These are phyloP conservation scores for Grantiella picta DNA, from an alignment of 2,113 vertebrate species.

Conservation along the genomic window DNA sequence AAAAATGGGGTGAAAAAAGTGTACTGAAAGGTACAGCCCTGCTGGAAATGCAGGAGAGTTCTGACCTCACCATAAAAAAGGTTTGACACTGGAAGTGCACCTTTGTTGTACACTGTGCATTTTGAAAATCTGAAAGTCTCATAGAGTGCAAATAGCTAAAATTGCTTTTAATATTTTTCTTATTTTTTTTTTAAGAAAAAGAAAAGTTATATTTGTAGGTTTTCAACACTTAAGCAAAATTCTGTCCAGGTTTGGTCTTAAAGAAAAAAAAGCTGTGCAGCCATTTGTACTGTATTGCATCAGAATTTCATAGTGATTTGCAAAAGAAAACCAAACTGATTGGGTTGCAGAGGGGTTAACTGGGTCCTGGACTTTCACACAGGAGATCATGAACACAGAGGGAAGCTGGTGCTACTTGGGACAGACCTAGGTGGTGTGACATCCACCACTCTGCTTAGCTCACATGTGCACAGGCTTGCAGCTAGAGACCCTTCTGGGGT, in stretches of 20 bases:
- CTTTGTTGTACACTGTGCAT: neutral
- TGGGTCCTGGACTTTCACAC: neutral
- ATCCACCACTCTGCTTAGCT: neutral
- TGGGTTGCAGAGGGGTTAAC: neutral
- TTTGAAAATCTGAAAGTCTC: neutral
- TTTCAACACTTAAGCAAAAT: neutral
- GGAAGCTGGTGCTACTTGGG: neutral
- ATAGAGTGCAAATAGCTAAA: neutral
- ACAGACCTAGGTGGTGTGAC: neutral
- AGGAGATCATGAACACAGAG: neutral
- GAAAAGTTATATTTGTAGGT: neutral
- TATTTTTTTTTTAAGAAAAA: neutral
- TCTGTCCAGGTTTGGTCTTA: neutral
- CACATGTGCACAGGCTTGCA: neutral
- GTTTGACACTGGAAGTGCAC: neutral
- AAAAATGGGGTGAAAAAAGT: neutral
- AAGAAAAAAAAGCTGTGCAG: neutral
- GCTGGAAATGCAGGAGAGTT: neutral
- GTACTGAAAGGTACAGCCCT: neutral
- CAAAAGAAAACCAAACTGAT: neutral
- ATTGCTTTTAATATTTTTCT: neutral
- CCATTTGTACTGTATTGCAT: neutral
- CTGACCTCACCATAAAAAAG: neutral
- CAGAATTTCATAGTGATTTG: neutral
- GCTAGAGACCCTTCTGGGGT: neutral